Conservation (phyloP, 2,797 vertebrate genomes). For the Lagocephalus sceleratus region DNA sequence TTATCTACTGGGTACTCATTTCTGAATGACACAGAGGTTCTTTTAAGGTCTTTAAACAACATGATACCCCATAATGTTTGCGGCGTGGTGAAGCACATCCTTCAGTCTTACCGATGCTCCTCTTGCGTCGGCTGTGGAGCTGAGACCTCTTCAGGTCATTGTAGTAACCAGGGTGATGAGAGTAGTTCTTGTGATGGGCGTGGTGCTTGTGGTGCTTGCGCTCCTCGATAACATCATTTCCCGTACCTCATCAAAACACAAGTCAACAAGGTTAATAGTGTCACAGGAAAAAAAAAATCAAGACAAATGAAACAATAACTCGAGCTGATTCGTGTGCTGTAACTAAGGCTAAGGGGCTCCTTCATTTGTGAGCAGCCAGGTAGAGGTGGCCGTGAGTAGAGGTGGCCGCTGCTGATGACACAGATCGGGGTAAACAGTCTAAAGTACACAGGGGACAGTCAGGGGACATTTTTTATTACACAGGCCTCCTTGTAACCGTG, state of each 20-base stretch:
- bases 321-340: slow-evolving; percentile 20
- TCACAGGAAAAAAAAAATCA: slow-evolving; percentile 20
- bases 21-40: slow-evolving; percentile 28
- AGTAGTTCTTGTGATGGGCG: slow-evolving; percentile 77
- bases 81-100: not conserved
- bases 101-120: slow-evolving; percentile 87
- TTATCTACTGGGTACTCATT: slow-evolving; percentile 50
- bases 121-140: slow-evolving; percentile 86
- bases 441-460: slow-evolving; percentile 19
- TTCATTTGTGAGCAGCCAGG: not conserved
- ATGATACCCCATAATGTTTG: slow-evolving; percentile 19
- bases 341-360: too few relatives aligned
- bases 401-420: slow-evolving; percentile 38
- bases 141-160: slow-evolving; percentile 84
- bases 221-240: slow-evolving; percentile 85
- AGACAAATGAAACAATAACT: slow-evolving; percentile 19
- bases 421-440: slow-evolving; percentile 35
- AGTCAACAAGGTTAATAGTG: slow-evolving; percentile 62
- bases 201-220: slow-evolving; percentile 79
- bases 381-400: not conserved
- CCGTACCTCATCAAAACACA: slow-evolving; percentile 73
- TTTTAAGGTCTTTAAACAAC: slow-evolving; percentile 32
- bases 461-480: slow-evolving; percentile 24
- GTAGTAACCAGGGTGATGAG: slow-evolving; percentile 74
- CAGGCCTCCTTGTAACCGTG: slow-evolving; percentile 42